phyloP scores from a whole-genome alignment of 1,140 invertebrate species.

The Drosophila kurseongensis region DNA sequence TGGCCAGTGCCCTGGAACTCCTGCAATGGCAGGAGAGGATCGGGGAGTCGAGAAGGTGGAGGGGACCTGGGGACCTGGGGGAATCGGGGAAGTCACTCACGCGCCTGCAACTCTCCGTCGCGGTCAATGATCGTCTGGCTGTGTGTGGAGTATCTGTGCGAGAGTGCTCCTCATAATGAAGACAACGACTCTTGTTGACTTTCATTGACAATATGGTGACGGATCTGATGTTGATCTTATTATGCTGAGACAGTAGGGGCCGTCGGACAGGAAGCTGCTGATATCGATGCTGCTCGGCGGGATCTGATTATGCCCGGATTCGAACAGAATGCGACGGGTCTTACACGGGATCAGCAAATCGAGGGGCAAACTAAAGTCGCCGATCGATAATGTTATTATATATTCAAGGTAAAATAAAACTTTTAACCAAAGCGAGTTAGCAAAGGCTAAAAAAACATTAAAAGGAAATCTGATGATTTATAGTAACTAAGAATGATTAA shows the following conservation, averaged over 20 bases:
- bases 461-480: too few relatives aligned
- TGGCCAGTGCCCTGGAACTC: constrained; percentile 57
- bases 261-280: constrained; percentile 37
- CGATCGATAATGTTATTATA: constrained; percentile 8
- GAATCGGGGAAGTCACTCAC: constrained; percentile 59
- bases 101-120: constrained; percentile 45
- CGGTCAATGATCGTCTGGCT: constrained; percentile 71
- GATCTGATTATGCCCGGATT: constrained; percentile 39
- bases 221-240: constrained; percentile 58
- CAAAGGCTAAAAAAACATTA: too few relatives aligned
- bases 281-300: constrained; percentile 27
- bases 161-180: constrained; percentile 64
- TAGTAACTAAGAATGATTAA: too few relatives aligned
- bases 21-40: constrained; percentile 3
- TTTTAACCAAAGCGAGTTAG: too few relatives aligned
- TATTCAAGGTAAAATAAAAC: background rate
- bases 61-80: background rate
- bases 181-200: constrained; percentile 74
- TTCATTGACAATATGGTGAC: constrained; percentile 66
- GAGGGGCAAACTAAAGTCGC: constrained; percentile 8
- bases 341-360: constrained; percentile 40
- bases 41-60: background rate
- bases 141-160: constrained; percentile 17
- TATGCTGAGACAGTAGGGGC: constrained; percentile 30
- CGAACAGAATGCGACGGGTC: background rate